These are phyloP conservation scores for Cabera pusaria DNA, from an alignment of 2,888 invertebrate species.

Conservation along the genomic window DNA sequence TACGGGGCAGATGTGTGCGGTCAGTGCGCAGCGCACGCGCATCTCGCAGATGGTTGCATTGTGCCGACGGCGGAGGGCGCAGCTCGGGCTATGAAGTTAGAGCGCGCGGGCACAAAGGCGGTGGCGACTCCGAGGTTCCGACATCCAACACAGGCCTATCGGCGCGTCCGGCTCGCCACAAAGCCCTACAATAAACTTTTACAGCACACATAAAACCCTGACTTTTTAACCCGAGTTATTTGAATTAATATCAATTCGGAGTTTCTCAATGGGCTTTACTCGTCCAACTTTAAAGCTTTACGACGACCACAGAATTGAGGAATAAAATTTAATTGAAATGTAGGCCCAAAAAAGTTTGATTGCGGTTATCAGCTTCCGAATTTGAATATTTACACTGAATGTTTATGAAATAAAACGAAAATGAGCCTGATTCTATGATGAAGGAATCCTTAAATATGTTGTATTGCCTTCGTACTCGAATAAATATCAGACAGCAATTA, in stretches of 20 bases:
- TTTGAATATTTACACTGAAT: constrained; percentile 81
- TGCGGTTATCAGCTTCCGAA: constrained; percentile 82
- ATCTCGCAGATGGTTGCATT: constrained; percentile 42
- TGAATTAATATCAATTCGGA: constrained; percentile 83
- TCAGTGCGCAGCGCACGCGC: constrained; percentile 44
- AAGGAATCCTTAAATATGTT: constrained; percentile 26
- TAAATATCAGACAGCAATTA: constrained; percentile 21
- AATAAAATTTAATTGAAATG: constrained; percentile 84
- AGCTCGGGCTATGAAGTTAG: not conserved
- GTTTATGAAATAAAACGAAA: constrained; percentile 47
- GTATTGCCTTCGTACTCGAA: constrained; percentile 25
- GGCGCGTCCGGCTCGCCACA: constrained; percentile 80
- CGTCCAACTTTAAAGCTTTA: constrained; percentile 82
- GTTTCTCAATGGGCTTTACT: constrained; percentile 83
- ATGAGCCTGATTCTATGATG: constrained; percentile 31
- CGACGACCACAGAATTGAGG: constrained; percentile 78
- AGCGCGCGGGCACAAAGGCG: constrained; percentile 36
- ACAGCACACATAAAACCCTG: constrained; percentile 81
- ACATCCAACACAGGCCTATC: constrained; percentile 63
- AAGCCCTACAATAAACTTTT: constrained; percentile 82
- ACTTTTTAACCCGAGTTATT: constrained; percentile 83
- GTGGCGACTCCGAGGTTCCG: constrained; percentile 55
- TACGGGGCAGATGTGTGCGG: constrained; percentile 29
- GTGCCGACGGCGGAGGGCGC: constrained; percentile 23
- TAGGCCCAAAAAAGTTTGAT: constrained; percentile 77